Conservation (phyloP, 2,888 invertebrate species). For the Drosophila nr. perissopoda region DNA sequence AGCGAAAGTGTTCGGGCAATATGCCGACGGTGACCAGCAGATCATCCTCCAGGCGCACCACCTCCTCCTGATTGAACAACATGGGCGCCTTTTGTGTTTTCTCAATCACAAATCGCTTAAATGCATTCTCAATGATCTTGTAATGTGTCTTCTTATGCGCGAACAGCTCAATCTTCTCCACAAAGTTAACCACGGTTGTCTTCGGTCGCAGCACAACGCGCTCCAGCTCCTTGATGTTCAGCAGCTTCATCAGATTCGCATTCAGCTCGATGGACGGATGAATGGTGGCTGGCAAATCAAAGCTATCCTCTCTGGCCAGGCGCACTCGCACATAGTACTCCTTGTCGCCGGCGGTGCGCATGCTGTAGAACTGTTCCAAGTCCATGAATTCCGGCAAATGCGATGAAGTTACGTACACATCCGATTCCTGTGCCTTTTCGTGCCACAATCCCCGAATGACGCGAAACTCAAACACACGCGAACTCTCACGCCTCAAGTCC, state of each 20-base stretch:
- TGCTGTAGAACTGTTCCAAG: slow-evolving; percentile 79
- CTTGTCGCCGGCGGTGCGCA: slow-evolving; percentile 77
- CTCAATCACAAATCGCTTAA: slow-evolving; percentile 83
- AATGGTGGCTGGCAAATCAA: slow-evolving; percentile 78
- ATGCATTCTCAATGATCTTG: slow-evolving; percentile 84
- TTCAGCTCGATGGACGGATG: slow-evolving; percentile 84
- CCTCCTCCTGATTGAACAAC: slow-evolving; percentile 84
- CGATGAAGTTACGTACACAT: slow-evolving; percentile 82
- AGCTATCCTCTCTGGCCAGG: slow-evolving; percentile 67
- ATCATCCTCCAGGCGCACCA: slow-evolving; percentile 83
- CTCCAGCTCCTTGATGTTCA: slow-evolving; percentile 83
- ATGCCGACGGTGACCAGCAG: slow-evolving; percentile 83
- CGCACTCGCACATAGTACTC: slow-evolving; percentile 82
- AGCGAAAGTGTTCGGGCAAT: slow-evolving; percentile 84
- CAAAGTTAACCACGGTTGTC: slow-evolving; percentile 83
- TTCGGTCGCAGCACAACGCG: slow-evolving; percentile 82
- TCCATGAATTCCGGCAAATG: slow-evolving; percentile 84
- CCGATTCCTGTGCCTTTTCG: slow-evolving; percentile 81
- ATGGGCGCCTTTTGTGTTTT: slow-evolving; percentile 80
- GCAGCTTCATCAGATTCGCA: slow-evolving; percentile 83
- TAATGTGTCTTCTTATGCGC: slow-evolving; percentile 83
- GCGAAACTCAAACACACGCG: slow-evolving; percentile 82
- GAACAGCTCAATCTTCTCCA: slow-evolving; percentile 84
- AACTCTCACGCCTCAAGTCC: slow-evolving; percentile 81
- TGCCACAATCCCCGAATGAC: slow-evolving; percentile 83